Percentiles rank a stretch among this genome's conserved stretches.
These are phyloP conservation scores for Electrona antarctica DNA, from an alignment of 2,113 vertebrate genomes.

Conservation along the genomic window DNA sequence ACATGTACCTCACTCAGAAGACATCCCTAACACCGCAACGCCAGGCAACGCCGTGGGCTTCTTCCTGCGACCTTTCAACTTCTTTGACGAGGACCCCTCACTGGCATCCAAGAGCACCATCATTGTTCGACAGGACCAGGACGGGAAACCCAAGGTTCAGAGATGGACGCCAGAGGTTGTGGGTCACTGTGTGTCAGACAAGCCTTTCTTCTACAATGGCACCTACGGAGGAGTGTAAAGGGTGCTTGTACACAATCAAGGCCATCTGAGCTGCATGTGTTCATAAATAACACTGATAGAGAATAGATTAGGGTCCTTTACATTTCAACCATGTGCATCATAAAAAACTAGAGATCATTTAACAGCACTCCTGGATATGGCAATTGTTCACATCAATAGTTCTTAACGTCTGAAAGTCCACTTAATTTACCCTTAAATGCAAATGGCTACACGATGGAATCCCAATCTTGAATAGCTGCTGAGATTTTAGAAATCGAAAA, in stretches of 20 bases:
- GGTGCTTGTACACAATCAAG: background rate
- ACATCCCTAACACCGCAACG: slow-evolving; percentile 92
- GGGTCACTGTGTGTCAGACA: slow-evolving; percentile 68
- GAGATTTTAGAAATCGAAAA: too few species aligned
- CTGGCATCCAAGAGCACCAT: slow-evolving; percentile 79
- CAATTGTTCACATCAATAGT: background rate
- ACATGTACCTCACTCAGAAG: slow-evolving; percentile 91
- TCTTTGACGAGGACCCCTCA: slow-evolving; percentile 90
- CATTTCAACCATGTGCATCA: background rate
- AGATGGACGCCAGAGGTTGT: slow-evolving; percentile 80
- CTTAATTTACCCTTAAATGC: too few species aligned
- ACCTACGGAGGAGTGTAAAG: slow-evolving; percentile 76
- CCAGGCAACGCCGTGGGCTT: slow-evolving; percentile 90
- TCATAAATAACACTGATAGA: background rate
- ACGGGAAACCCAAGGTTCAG: slow-evolving; percentile 62
- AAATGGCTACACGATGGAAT: too few species aligned
- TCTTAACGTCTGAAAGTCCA: background rate
- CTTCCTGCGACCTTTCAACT: slow-evolving; percentile 92
- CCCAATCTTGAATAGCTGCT: too few species aligned
- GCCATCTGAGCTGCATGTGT: background rate
- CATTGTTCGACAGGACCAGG: slow-evolving; percentile 77
- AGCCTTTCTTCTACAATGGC: slow-evolving; percentile 87
- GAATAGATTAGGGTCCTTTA: background rate
- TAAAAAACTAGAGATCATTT: background rate
- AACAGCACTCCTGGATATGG: background rate